Evolutionary conservation across 2,797 vertebrate species (phyloP).

Genomic region (Carduelis carduelis): DNA sequence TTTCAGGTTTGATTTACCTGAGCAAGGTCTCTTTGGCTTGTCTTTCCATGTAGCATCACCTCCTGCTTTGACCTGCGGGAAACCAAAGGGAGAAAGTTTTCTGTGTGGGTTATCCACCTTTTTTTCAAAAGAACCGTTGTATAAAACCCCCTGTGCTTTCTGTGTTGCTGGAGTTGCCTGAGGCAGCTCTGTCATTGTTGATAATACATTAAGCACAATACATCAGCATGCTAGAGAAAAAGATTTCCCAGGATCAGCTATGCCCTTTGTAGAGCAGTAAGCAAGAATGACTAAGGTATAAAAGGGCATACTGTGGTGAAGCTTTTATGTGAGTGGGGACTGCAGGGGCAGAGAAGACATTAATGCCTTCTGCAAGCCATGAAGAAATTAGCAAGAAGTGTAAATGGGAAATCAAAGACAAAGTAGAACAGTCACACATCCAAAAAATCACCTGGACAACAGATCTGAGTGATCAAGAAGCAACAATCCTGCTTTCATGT

Average conservation of each 20-base stretch:
- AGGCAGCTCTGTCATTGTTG: slow-evolving; percentile 31
- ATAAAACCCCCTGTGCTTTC: not conserved
- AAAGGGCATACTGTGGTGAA: not conserved
- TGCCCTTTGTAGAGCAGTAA: slow-evolving; percentile 23
- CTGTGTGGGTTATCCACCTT: not conserved
- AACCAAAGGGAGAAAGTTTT: not conserved
- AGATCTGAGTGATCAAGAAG: not conserved
- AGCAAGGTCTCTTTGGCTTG: not conserved
- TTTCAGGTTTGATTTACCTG: not conserved
- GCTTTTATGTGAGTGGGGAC: not conserved
- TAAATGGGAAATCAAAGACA: not conserved
- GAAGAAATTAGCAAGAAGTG: not conserved
- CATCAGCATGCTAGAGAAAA: slow-evolving; percentile 1
- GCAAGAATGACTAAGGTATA: slow-evolving; percentile 26
- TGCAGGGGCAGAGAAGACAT: not conserved
- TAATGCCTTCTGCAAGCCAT: not conserved
- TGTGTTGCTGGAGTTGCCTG: slow-evolving; percentile 17
- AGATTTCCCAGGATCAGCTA: not conserved
- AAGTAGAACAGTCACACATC: not conserved
- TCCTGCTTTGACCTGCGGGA: not conserved
- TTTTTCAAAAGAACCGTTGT: not conserved
- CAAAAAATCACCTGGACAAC: not conserved
- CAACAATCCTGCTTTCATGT: not conserved
- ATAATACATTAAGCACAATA: slow-evolving; percentile 22
- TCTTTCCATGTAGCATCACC: not conserved